Base-by-base conservation (phyloP, 2,888 invertebrate species). In the Agonopterix heracliana region DNA sequence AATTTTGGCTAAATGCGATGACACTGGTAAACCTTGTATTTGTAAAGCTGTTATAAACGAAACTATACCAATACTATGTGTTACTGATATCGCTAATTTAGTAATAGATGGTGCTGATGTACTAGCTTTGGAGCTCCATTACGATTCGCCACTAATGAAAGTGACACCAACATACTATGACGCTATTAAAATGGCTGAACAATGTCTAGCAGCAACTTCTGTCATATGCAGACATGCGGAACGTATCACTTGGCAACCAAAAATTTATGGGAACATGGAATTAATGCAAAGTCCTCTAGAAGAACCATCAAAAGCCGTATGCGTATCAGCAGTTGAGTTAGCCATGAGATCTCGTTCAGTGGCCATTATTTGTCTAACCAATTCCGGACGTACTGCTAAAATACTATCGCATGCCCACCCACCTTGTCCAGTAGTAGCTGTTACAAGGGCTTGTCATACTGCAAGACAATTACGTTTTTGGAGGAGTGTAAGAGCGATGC, bases 101-200 rank as follows among this genome's bases (percentile, higher is more conserved):
- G 92, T 98, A 42, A 84, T 97, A 13, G 97, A 98, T 78, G 97
- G 97, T 4, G 94, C 93, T 40, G 97, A 97, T 77, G 96, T 96
- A 62, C 92, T 97, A 47, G 90, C 91, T 79, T 92, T 97, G 90
- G 89, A 98, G 70, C 91, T 87, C 17, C 75, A 84, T 56, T 87
- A 83, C 53, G 80, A 85, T 63, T 82, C 84, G 8, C 86, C 86
- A 0, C 56, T 85, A 40, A 78, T 74, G 47, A 87, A 81, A 57
- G 60, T 76, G 54, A 61, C 76, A 3, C 69, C 74, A 2, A 60
- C 66, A 11, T 73, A 66, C 54, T 26, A 26, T 26, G 85, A 86
- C 53, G 55, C 75, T 2, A 63, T 82, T 9, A 77, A 75, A 48
- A 84, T 83, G 80, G 85, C 87, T 9, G 87, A 96, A 55, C 93